Base-by-base conservation (phyloP, 2,797 vertebrate genomes). In the Anolis apletophallus region DNA sequence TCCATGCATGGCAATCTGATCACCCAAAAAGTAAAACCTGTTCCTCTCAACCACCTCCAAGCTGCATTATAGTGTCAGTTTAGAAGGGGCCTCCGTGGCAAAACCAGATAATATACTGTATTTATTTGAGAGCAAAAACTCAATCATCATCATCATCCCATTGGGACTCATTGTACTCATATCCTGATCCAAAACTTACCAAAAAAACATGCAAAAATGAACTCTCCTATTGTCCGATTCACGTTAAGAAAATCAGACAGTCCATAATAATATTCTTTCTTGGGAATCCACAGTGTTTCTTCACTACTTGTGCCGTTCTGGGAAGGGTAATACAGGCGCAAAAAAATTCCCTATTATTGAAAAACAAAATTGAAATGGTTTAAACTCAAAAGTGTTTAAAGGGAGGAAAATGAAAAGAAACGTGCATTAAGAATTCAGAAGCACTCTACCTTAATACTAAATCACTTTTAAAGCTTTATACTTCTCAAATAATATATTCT, bases 321-420 rank as follows among this genome's bases (percentile, higher is more conserved):
- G 8, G 98, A 97, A 0, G 99, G 99, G 90, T 99, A 99, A 95
- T 97, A 99, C 2, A 99, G 95, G 40, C 98, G 97, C 88, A 99
- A 94, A 91, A 99, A 98, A 78, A 93, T 97, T 81, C 98, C 97
- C 98, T 99, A 92, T 82, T 64, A 80, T 85, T 0, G 40, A 76
- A 40, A 61, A 19, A 80, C 16, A 17, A 12, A 19, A 34, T 80
- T 67, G 26, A 64, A 64, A 29, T 64, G 11, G 26, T 64, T 64
- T 64, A 29, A 64, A 64, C 11, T 29, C 1, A 64, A 64, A 73
- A 85, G 89, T 72, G 12, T 71, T 79, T 46, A 0, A 55, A 61
- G 89, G 77, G 6, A 54, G 1, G n/a, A 14, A 17, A 46, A 29
- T 54, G 54, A 82, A 50, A 3, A 52, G 61, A 67, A 82, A 52